These are phyloP conservation scores for Tenualosa ilisha DNA, from an alignment of 2,797 vertebrate genomes.

Conservation along the genomic window DNA sequence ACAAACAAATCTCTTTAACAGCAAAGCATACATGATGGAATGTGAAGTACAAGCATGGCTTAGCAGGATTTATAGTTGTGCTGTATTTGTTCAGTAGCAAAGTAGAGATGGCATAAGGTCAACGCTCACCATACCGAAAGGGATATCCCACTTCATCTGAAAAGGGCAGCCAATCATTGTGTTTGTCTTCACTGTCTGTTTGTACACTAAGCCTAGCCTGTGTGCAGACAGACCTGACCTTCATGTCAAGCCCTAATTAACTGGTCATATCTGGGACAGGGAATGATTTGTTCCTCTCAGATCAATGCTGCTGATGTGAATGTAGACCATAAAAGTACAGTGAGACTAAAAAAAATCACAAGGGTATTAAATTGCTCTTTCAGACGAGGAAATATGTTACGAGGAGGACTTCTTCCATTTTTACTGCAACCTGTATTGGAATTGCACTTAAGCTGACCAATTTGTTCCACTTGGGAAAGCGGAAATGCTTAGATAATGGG, in stretches of 20 bases:
- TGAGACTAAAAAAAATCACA: background rate
- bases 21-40: constrained; percentile 27
- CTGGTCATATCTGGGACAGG: constrained; percentile 39
- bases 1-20: constrained; percentile 39
- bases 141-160: constrained; percentile 41
- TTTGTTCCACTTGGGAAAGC: constrained; percentile 63
- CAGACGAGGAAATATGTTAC: background rate
- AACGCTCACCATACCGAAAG: constrained; percentile 48
- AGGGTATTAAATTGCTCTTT: background rate
- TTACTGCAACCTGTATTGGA: constrained; percentile 41
- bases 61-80: constrained; percentile 53
- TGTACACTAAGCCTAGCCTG: constrained; percentile 42
- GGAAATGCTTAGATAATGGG: constrained; percentile 64
- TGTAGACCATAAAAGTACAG: constrained; percentile 37
- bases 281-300: constrained; percentile 30
- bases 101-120: constrained; percentile 42
- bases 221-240: constrained; percentile 58
- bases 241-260: constrained; percentile 52
- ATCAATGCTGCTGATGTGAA: constrained; percentile 20
- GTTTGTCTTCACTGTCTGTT: constrained; percentile 46
- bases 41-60: constrained; percentile 30
- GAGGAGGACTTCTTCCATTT: constrained; percentile 35
- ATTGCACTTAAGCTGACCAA: constrained; percentile 56
- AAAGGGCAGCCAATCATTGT: constrained; percentile 62
- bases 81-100: constrained; percentile 48